A percentile compares a stretch with the other conserved stretches of the same genome.
Conservation (phyloP, 2,888 invertebrate species). For the Nomada hirtipes region DNA sequence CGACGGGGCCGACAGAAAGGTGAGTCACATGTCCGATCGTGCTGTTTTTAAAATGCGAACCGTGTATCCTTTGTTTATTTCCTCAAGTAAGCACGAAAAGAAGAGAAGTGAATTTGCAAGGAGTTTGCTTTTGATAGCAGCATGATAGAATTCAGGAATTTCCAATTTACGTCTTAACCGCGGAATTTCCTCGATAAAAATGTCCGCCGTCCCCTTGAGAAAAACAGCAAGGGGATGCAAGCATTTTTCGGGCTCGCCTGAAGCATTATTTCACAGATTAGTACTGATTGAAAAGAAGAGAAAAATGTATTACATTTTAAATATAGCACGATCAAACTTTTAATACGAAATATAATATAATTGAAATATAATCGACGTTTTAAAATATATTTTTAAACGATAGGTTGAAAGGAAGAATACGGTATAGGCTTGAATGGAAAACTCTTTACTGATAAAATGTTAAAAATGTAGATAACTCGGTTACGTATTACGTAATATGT, state of each 20-base stretch:
- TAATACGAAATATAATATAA: no score
- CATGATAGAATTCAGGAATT: background rate
- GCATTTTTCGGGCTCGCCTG: background rate
- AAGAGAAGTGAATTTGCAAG: background rate
- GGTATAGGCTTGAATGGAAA: background rate
- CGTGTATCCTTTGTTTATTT: slow-evolving; percentile 4
- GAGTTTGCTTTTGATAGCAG: background rate
- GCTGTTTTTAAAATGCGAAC: slow-evolving; percentile 1
- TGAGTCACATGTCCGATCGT: slow-evolving; percentile 61
- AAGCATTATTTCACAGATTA: background rate
- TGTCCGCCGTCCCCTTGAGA: background rate
- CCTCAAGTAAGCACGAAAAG: slow-evolving; percentile 1
- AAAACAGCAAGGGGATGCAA: background rate
- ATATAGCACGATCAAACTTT: no score
- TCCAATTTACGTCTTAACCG: background rate
- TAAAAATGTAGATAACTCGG: background rate
- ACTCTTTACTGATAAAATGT: background rate
- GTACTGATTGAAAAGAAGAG: no score
- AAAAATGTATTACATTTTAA: background rate
- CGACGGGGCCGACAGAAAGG: slow-evolving; percentile 86
- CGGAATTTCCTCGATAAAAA: background rate
- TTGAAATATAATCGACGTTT: no score
- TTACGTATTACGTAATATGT: background rate
- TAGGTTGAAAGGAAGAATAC: background rate
- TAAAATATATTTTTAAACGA: background rate